phyloP scores from a whole-genome alignment of 2,797 vertebrate genomes.

The Sebastes steindachneri region DNA sequence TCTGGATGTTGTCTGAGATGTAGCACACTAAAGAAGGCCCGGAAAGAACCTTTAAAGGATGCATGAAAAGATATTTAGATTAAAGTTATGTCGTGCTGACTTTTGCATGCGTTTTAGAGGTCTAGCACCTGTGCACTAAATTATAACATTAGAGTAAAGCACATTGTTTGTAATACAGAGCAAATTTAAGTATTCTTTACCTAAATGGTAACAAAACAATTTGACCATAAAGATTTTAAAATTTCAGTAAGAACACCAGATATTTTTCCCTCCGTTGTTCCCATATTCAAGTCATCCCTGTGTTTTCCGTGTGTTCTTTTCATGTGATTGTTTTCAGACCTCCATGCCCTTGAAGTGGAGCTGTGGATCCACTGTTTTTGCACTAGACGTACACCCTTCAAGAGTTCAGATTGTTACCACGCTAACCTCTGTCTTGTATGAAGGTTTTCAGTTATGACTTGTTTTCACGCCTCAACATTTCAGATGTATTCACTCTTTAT shows the following conservation, averaged over 20 bases:
- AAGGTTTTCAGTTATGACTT: constrained; percentile 67
- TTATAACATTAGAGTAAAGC: constrained; percentile 22
- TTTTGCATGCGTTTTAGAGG: constrained; percentile 17
- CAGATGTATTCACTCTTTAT: constrained; percentile 29
- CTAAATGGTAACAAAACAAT: background rate
- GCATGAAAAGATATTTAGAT: constrained; percentile 13
- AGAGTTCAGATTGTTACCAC: constrained; percentile 65
- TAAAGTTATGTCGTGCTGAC: constrained; percentile 1
- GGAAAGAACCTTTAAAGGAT: background rate
- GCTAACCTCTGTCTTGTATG: constrained; percentile 67
- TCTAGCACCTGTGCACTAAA: constrained; percentile 48
- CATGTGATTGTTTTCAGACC: constrained; percentile 77
- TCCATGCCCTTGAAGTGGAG: constrained; percentile 84
- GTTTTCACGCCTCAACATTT: constrained; percentile 58
- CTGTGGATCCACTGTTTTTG: constrained; percentile 84
- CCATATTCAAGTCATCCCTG: background rate
- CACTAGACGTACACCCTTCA: constrained; percentile 78
- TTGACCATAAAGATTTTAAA: background rate
- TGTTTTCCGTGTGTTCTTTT: constrained; percentile 51
- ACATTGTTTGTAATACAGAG: background rate
- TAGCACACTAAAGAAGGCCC: constrained; percentile 16
- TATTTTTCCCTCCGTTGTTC: background rate
- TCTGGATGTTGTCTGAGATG: background rate
- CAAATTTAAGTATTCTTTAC: background rate
- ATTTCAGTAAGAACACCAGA: background rate